A percentile compares a stretch with the other conserved stretches of the same genome.
These are phyloP conservation scores for Drosophila limbata DNA, from an alignment of 2,888 invertebrate species.

Conservation along the genomic window DNA sequence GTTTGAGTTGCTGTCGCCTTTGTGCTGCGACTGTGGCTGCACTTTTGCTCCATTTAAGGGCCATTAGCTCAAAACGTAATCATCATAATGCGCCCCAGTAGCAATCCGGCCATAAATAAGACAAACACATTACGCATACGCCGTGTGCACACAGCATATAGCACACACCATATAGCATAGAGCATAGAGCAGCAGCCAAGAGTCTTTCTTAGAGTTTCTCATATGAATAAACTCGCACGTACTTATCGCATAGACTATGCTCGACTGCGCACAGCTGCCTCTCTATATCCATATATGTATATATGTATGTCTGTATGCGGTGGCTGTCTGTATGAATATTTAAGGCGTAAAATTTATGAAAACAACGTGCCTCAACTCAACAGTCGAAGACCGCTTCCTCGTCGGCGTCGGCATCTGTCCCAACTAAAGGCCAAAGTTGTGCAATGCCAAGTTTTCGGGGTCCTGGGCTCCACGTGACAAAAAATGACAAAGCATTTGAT, in stretches of 20 bases:
- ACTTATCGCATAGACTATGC: slow-evolving; percentile 80
- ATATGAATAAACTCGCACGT: slow-evolving; percentile 80
- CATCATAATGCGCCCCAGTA: slow-evolving; percentile 72
- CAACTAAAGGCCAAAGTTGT: slow-evolving; percentile 67
- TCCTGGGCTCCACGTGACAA: slow-evolving; percentile 68
- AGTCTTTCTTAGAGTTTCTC: slow-evolving; percentile 51
- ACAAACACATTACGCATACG: slow-evolving; percentile 78
- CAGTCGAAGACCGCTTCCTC: slow-evolving; percentile 43
- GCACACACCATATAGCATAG: slow-evolving; percentile 9
- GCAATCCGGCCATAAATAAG: slow-evolving; percentile 74
- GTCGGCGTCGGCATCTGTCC: slow-evolving; percentile 2
- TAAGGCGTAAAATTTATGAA: slow-evolving; percentile 76
- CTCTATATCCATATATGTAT: slow-evolving; percentile 24
- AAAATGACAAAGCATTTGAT: slow-evolving; percentile 77
- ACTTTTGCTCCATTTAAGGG: slow-evolving; percentile 61
- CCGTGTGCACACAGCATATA: slow-evolving; percentile 46
- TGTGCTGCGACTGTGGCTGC: slow-evolving; percentile 12
- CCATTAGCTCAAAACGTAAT: slow-evolving; percentile 79
- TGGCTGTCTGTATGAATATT: slow-evolving; percentile 68
- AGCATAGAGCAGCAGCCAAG: slow-evolving; percentile 17
- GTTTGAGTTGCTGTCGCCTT: slow-evolving; percentile 30
- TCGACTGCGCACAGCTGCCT: slow-evolving; percentile 77
- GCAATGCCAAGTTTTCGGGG: slow-evolving; percentile 66
- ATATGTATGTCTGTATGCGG: slow-evolving; percentile 23
- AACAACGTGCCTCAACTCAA: slow-evolving; percentile 74